Percentiles rank a stretch among this genome's conserved stretches.
Conservation (phyloP, 2,797 vertebrate genomes). For the Orientallactaga sibirica region DNA sequence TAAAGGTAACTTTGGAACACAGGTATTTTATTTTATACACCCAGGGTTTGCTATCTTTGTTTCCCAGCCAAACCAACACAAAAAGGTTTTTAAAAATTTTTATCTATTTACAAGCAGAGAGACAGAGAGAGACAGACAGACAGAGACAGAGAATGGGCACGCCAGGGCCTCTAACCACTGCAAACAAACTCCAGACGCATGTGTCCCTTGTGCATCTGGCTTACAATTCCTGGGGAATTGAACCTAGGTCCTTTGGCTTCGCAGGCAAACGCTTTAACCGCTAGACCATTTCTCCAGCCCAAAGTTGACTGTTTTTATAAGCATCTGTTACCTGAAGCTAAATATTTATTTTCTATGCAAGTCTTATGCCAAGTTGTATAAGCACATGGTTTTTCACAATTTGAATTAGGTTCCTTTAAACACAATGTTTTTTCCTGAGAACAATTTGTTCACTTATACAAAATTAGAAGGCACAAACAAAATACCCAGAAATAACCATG, state of each 20-base stretch:
- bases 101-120: no score
- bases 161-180: no score
- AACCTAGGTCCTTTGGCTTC: no score
- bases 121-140: no score
- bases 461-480: conserved; percentile 63
- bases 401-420: conserved; percentile 53
- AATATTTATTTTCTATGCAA: conserved; percentile 55
- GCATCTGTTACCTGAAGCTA: conserved; percentile 59
- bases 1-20: conserved; percentile 49
- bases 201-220: no score
- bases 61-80: conserved; percentile 60
- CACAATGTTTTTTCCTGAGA: conserved; percentile 14
- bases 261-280: no score
- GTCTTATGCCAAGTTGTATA: neutral
- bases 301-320: conserved; percentile 37
- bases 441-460: conserved; percentile 54
- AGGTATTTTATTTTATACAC: conserved; percentile 4
- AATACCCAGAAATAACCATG: conserved; percentile 2
- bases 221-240: no score
- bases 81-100: conserved; percentile 26
- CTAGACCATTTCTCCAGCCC: no score
- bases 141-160: no score
- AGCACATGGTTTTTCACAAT: conserved; percentile 57
- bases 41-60: conserved; percentile 8
- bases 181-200: no score